Conservation (phyloP, 2,888 invertebrate species). For the Stratiomys singularior region DNA sequence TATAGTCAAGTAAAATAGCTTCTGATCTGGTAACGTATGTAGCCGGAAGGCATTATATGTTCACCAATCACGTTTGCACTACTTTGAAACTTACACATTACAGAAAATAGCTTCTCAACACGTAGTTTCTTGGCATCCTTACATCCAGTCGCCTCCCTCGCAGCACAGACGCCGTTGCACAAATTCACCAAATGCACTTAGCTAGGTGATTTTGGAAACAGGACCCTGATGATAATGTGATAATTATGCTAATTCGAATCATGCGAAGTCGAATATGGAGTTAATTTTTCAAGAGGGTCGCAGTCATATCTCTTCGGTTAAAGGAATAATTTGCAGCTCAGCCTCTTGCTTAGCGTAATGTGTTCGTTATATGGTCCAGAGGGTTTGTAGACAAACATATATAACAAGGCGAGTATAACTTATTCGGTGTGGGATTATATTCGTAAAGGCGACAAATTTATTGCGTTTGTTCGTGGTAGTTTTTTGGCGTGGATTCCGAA, state of each 20-base stretch:
- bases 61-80: too few relatives aligned
- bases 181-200: constrained; percentile 8
- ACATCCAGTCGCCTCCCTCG: not conserved
- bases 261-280: constrained; percentile 19
- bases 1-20: too few relatives aligned
- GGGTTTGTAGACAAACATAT: constrained; percentile 17
- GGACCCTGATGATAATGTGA: constrained; percentile 58
- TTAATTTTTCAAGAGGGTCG: constrained; percentile 44
- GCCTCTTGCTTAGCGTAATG: not conserved
- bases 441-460: constrained; percentile 50
- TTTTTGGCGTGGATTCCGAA: constrained; percentile 51
- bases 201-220: constrained; percentile 27
- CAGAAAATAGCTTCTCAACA: not conserved
- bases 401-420: constrained; percentile 16
- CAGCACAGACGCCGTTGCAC: not conserved
- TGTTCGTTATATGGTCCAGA: not conserved
- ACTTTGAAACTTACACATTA: too few relatives aligned
- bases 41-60: too few relatives aligned
- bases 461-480: constrained; percentile 52
- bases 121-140: constrained; percentile 1
- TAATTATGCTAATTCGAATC: constrained; percentile 59
- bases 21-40: too few relatives aligned
- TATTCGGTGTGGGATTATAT: constrained; percentile 40
- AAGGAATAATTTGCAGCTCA: not conserved
- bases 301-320: not conserved